Evolutionary conservation across 2,797 vertebrate genomes (phyloP).

Genomic region (Clarias pachynema): DNA sequence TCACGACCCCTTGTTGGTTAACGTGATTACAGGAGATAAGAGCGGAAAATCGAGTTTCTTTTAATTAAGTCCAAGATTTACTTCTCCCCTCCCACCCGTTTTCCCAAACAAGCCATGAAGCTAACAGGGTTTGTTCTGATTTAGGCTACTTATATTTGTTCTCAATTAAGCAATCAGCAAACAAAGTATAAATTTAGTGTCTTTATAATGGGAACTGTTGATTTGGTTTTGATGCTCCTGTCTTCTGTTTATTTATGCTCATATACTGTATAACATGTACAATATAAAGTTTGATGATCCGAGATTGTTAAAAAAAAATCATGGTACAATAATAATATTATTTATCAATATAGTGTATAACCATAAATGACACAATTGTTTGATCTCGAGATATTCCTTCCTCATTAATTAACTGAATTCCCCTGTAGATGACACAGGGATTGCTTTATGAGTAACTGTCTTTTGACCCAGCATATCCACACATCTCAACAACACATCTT

Average conservation of each 20-base stretch:
- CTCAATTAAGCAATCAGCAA: conserved; percentile 41
- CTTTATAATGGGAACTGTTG: not conserved
- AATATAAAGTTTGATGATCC: not conserved
- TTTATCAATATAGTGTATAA: not conserved
- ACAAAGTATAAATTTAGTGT: not conserved
- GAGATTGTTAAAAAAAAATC: too few species aligned
- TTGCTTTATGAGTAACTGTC: conserved; percentile 13
- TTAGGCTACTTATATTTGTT: conserved; percentile 33
- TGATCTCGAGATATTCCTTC: not conserved
- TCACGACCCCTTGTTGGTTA: conserved; percentile 73
- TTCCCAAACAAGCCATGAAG: conserved; percentile 29
- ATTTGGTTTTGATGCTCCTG: not conserved
- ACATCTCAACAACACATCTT: not conserved
- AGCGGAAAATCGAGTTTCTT: conserved; percentile 74
- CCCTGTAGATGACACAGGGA: not conserved
- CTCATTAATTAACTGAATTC: not conserved
- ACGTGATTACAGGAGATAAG: conserved; percentile 80
- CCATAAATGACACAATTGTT: not conserved
- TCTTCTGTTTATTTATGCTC: not conserved
- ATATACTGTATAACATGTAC: not conserved
- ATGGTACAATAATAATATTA: not conserved
- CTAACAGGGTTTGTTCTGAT: conserved; percentile 34
- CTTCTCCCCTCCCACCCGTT: conserved; percentile 33
- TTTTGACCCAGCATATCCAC: conserved; percentile 2
- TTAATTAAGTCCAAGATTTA: conserved; percentile 80